Conservation (phyloP, 1,140 invertebrate species). For the Dendrolimus punctatus region DNA sequence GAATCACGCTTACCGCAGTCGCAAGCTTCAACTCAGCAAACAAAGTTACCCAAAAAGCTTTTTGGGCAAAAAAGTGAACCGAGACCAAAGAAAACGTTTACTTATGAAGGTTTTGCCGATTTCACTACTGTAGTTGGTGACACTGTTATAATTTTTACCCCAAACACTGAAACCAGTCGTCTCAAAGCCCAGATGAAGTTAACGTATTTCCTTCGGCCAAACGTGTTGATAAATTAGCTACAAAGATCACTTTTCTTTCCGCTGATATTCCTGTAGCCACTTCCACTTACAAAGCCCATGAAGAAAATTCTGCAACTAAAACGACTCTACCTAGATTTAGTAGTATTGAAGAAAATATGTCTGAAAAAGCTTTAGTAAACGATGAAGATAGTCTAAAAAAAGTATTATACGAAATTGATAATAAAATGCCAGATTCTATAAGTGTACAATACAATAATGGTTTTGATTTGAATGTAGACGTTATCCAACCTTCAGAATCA, state of each 20-base stretch:
- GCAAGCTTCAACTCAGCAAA: conserved; percentile 41
- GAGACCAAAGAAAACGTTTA: conserved; percentile 72
- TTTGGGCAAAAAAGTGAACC: conserved; percentile 69
- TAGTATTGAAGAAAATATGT: conserved; percentile 29
- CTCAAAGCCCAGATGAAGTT: conserved; percentile 73
- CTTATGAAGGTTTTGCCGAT: conserved; percentile 93
- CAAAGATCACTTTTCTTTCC: conserved; percentile 60
- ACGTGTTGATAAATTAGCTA: conserved; percentile 57
- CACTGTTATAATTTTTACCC: conserved; percentile 90
- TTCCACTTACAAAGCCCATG: conserved; percentile 51
- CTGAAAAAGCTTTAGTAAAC: conserved; percentile 47
- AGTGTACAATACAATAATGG: conserved; percentile 52
- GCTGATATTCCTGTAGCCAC: conserved; percentile 64
- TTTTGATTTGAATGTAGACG: conserved; percentile 62
- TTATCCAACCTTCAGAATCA: conserved; percentile 66
- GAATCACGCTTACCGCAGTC: conserved; percentile 52
- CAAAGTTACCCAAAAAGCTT: conserved; percentile 62
- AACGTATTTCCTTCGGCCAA: conserved; percentile 75
- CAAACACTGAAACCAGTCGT: conserved; percentile 75
- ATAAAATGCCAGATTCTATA: conserved; percentile 37
- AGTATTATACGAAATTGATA: conserved; percentile 47
- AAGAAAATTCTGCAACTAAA: conserved; percentile 43
- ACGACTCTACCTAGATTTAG: conserved; percentile 45
- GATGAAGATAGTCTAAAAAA: conserved; percentile 51
- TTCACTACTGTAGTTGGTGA: conserved; percentile 93